These are phyloP conservation scores for Phodopus roborovskii DNA, from an alignment of 2,113 vertebrate genomes.

Conservation along the genomic window DNA sequence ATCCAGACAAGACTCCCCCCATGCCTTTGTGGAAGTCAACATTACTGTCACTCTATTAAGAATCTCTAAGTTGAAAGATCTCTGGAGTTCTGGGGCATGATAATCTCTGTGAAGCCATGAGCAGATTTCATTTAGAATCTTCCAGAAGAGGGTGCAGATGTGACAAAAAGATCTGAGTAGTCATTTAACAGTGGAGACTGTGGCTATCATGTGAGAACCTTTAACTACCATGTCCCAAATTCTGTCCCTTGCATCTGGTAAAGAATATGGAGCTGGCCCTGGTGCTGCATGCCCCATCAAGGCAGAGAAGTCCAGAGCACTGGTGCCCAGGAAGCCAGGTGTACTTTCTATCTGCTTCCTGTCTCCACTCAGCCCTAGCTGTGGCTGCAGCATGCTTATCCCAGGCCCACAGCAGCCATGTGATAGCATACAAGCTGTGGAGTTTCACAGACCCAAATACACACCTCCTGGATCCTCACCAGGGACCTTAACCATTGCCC, in stretches of 20 bases:
- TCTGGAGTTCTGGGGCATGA: neutral
- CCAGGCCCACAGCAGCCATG: neutral
- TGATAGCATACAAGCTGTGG: accelerated
- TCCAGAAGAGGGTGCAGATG: slow-evolving; percentile 8
- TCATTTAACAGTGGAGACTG: neutral
- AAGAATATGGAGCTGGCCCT: neutral
- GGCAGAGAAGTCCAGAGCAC: neutral
- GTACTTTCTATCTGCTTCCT: neutral
- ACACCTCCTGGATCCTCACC: neutral
- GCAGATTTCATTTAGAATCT: slow-evolving; percentile 27
- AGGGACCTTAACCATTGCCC: neutral
- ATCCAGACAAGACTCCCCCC: neutral
- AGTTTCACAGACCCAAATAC: neutral
- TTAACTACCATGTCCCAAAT: neutral
- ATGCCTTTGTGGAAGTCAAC: neutral
- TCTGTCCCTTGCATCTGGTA: neutral
- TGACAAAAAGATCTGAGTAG: slow-evolving; percentile 28
- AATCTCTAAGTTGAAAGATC: neutral
- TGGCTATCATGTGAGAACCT: slow-evolving; percentile 18
- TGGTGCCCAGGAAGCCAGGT: neutral
- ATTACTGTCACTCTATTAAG: neutral
- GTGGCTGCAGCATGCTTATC: neutral
- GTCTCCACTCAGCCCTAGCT: neutral
- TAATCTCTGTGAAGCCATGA: neutral
- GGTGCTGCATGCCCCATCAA: neutral